A percentile compares a stretch with the other conserved stretches of the same genome.
phyloP scores from a whole-genome alignment of 2,888 invertebrate species.

The Rhabditoides inermis region DNA sequence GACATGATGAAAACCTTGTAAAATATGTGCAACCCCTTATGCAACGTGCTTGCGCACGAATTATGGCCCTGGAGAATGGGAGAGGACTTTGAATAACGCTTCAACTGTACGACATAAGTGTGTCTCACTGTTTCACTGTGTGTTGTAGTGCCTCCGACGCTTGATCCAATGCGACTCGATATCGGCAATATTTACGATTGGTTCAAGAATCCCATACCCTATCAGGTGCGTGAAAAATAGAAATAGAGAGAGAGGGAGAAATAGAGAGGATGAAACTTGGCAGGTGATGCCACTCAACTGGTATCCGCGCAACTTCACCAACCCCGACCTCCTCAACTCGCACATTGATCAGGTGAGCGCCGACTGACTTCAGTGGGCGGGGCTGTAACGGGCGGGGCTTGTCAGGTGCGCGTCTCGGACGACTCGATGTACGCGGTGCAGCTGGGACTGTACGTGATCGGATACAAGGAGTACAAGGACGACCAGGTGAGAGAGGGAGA shows the following conservation, averaged over 20 bases:
- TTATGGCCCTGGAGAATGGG: too few relatives aligned
- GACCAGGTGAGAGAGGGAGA: constrained; percentile 21
- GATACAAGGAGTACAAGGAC: constrained; percentile 48
- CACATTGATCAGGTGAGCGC: not conserved
- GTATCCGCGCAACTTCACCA: constrained; percentile 52
- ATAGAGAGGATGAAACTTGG: not conserved
- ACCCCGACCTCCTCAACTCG: constrained; percentile 26
- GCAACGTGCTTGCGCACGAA: too few relatives aligned
- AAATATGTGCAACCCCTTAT: too few relatives aligned
- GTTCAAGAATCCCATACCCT: constrained; percentile 48
- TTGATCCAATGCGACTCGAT: constrained; percentile 50
- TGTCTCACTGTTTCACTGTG: too few relatives aligned
- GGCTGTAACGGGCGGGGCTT: too few relatives aligned
- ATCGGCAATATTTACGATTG: constrained; percentile 49
- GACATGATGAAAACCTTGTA: too few relatives aligned
- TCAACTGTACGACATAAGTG: too few relatives aligned
- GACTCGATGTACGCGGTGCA: constrained; percentile 44
- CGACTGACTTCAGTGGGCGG: too few relatives aligned
- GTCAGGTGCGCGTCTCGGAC: constrained; percentile 38
- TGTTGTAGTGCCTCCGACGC: constrained; percentile 49
- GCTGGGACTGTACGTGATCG: constrained; percentile 47
- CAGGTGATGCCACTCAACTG: constrained; percentile 47
- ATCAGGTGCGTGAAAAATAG: constrained; percentile 7
- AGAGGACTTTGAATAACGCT: too few relatives aligned
- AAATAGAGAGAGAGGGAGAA: not conserved